These are phyloP conservation scores for Pristionchus japonicus DNA, from an alignment of 2,888 invertebrate genomes.

Conservation along the genomic window DNA sequence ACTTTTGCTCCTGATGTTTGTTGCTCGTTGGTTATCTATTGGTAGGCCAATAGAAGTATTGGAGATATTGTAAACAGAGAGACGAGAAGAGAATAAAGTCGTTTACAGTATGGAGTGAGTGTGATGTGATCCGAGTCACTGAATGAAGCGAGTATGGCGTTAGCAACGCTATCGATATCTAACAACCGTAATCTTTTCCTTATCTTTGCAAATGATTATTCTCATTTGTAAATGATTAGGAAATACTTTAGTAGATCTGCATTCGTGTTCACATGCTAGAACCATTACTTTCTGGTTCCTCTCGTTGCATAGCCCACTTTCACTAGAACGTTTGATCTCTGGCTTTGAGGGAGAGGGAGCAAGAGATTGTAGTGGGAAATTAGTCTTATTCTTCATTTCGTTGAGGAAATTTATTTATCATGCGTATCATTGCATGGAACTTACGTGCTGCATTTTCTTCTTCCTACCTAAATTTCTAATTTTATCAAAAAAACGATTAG, in stretches of 20 bases:
- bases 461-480: too few relatives aligned
- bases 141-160: neutral
- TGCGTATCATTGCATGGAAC: too few relatives aligned
- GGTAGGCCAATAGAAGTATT: neutral
- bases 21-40: neutral
- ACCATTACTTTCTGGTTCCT: neutral
- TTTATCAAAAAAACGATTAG: too few relatives aligned
- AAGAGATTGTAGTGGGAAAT: neutral
- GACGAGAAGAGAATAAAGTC: neutral
- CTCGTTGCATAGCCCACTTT: neutral
- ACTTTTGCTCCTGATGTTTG: neutral
- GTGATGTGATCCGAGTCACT: neutral
- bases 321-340: constrained; percentile 40
- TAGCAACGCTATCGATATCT: neutral
- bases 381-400: neutral
- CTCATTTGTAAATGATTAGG: too few relatives aligned
- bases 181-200: too few relatives aligned
- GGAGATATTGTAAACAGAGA: constrained; percentile 27
- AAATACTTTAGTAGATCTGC: too few relatives aligned
- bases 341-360: neutral
- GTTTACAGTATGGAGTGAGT: neutral
- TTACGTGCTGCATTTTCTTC: too few relatives aligned
- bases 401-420: too few relatives aligned
- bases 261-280: neutral
- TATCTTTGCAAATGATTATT: too few relatives aligned